Evolutionary conservation across 2,797 vertebrate species (phyloP).

Genomic region (Sparidentex hasta): DNA sequence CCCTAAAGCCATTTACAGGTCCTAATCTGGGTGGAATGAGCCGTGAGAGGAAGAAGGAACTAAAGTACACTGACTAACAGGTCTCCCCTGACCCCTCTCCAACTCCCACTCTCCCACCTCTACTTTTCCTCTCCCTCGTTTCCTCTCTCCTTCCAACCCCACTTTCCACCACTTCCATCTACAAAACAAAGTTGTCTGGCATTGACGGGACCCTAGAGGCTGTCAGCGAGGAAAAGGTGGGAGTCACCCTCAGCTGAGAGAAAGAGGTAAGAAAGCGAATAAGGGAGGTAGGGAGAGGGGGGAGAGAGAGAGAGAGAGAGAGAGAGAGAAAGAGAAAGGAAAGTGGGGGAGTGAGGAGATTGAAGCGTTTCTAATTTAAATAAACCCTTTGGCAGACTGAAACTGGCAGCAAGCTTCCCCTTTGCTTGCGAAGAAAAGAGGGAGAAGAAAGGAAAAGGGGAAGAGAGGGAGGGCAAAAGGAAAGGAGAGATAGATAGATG

Average conservation of each 20-base stretch:
- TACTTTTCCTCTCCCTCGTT: constrained; percentile 77
- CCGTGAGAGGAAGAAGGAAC: constrained; percentile 79
- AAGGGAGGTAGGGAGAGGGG: constrained; percentile 44
- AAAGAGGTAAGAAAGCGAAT: constrained; percentile 73
- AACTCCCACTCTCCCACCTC: constrained; percentile 74
- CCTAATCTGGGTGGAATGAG: constrained; percentile 82
- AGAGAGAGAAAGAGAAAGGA: constrained; percentile 38
- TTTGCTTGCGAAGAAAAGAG: constrained; percentile 79
- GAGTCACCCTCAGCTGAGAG: constrained; percentile 71
- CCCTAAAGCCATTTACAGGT: constrained; percentile 72
- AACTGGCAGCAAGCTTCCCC: constrained; percentile 89
- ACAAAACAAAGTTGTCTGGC: constrained; percentile 85
- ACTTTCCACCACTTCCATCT: constrained; percentile 77
- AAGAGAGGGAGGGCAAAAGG: constrained; percentile 71
- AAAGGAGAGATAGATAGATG: constrained; percentile 77
- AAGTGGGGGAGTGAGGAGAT: constrained; percentile 73
- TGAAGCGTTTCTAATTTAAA: constrained; percentile 90
- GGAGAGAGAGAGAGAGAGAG: constrained; percentile 37
- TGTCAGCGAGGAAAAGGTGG: constrained; percentile 67
- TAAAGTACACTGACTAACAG: constrained; percentile 80
- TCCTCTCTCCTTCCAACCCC: constrained; percentile 73
- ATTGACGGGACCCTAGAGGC: constrained; percentile 82
- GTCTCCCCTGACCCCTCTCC: constrained; percentile 78
- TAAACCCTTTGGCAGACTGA: constrained; percentile 89
- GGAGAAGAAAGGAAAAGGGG: constrained; percentile 78